Conservation (phyloP, 2,113 vertebrate species). For the Hippocampus barbouri region DNA sequence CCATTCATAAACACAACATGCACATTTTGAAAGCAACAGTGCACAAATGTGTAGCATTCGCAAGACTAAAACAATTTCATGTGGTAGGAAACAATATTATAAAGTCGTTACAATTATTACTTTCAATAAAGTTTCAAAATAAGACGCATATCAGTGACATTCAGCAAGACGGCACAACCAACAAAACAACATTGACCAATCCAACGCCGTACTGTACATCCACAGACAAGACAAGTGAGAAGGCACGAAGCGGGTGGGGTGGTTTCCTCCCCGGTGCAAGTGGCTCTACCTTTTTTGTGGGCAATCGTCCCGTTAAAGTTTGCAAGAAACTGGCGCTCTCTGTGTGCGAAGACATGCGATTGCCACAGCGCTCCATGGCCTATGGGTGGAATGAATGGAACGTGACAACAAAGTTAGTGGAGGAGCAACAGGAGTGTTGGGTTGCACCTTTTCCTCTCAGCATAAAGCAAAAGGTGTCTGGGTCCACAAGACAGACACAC, state of each 20-base stretch:
- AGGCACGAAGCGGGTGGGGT: slow-evolving; percentile 48
- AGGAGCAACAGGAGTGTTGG: slow-evolving; percentile 65
- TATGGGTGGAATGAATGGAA: slow-evolving; percentile 97
- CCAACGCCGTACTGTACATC: slow-evolving; percentile 52
- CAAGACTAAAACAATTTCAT: slow-evolving; percentile 24
- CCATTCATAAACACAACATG: neutral
- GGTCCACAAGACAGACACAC: slow-evolving; percentile 25
- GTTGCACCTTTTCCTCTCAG: slow-evolving; percentile 48
- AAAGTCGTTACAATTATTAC: slow-evolving; percentile 10
- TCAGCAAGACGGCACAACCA: slow-evolving; percentile 65
- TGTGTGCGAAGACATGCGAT: slow-evolving; percentile 99
- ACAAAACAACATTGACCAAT: slow-evolving; percentile 63
- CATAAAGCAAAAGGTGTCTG: slow-evolving; percentile 44
- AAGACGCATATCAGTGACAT: slow-evolving; percentile 50
- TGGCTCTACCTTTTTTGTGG: slow-evolving; percentile 99
- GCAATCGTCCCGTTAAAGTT: slow-evolving; percentile 99
- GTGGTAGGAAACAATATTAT: neutral
- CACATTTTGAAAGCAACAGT: neutral
- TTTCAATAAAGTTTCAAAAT: slow-evolving; percentile 38
- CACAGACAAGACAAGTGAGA: slow-evolving; percentile 67
- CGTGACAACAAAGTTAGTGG: slow-evolving; percentile 90
- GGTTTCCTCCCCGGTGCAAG: slow-evolving; percentile 64
- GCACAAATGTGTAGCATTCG: slow-evolving; percentile 33
- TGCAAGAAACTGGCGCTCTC: slow-evolving; percentile 99
- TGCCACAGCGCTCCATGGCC: slow-evolving; percentile 99